Evolutionary conservation across 2,888 invertebrate species (phyloP), one percentile per base, ranked within the genome.

Genomic region (Hypomecis atomaria): DNA sequence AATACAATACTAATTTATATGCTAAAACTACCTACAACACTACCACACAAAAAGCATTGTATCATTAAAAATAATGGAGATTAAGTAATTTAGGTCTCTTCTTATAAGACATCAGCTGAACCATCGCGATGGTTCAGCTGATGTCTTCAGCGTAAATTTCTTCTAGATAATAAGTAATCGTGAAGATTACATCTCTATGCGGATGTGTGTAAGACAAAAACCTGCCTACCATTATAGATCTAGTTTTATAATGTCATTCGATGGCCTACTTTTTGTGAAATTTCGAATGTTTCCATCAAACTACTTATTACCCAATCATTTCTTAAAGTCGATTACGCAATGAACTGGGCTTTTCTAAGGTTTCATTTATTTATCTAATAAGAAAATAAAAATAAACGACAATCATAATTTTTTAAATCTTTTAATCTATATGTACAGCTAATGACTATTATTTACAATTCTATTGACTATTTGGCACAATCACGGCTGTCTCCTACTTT

Each of bases 381-480:
- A 23, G 48, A 48, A 23, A 42, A n/a, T 42, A 36, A 37, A 55
- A 62, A 62, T 43, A 65, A 37, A 54, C 59, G 58, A 69, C 34
- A 44, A 13, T 13, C 11, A 45, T 43, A 53, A 50, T 11, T 45
- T 62, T 66, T 66, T 65, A 61, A 67, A 50, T 64, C 43, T 44
- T 72, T 71, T 71, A 72, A 59, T 71, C 71, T 71, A 70, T 76
- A 82, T 79, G 74, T 87, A 91, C 85, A 90, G 76, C 89, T 91
- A 90, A 83, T 89, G 89, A 88, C 91, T 91, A 91, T 86, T 88
- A 90, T 90, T 89, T 91, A 91, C 90, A 92, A 75, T 73, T 81
- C 82, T 87, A 88, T 85, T 87, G 86, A 88, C 86, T 92, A 91
- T 90, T 90, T 91, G 90, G 91, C 85, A 87, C 85, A 79, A 86